A percentile compares a stretch with the other conserved stretches of the same genome.
Conservation (phyloP, 2,113 vertebrate genomes). For the Coryphaenoides rupestris region DNA sequence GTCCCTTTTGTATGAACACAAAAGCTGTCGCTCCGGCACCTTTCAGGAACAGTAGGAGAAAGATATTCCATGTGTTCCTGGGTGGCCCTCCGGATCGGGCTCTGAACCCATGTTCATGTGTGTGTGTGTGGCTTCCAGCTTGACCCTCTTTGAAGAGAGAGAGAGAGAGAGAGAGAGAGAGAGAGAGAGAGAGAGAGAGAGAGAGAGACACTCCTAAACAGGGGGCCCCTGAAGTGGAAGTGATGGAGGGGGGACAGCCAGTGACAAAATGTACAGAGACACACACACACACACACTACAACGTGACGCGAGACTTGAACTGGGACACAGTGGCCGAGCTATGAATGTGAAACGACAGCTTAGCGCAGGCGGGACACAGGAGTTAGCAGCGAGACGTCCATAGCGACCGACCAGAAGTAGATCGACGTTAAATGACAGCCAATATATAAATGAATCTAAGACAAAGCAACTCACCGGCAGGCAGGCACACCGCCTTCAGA, state of each 20-base stretch:
- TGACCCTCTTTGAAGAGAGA: neutral
- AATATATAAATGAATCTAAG: too few relatives aligned
- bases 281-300: slow-evolving; percentile 62
- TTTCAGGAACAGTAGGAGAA: neutral
- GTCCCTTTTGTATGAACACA: neutral
- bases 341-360: neutral
- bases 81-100: neutral
- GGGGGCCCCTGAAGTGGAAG: slow-evolving; percentile 70
- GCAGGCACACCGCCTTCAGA: too few relatives aligned
- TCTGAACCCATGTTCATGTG: neutral
- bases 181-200: too few relatives aligned
- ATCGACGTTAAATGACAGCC: too few relatives aligned
- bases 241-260: slow-evolving; percentile 65
- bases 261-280: slow-evolving; percentile 66
- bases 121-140: neutral
- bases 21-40: neutral
- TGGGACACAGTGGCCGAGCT: slow-evolving; percentile 38
- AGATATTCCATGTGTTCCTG: neutral
- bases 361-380: too few relatives aligned
- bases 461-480: too few relatives aligned
- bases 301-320: slow-evolving; percentile 27
- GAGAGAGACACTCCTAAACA: slow-evolving; percentile 41
- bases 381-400: too few relatives aligned
- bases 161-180: too few relatives aligned
- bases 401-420: too few relatives aligned